Conservation (phyloP, 2,888 invertebrate genomes). For the Philonicus albiceps region DNA sequence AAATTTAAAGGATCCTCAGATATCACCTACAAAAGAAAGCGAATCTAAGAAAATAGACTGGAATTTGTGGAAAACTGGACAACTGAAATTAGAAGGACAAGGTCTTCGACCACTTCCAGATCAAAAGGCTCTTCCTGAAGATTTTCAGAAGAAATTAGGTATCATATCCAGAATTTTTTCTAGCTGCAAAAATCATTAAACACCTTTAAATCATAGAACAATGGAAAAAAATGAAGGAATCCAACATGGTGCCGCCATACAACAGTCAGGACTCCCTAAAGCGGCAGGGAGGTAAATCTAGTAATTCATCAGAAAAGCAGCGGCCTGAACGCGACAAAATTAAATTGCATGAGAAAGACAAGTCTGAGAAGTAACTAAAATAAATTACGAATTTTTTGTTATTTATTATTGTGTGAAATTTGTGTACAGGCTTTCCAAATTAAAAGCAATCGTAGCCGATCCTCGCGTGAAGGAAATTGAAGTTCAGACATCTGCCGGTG, state of each 20-base stretch:
- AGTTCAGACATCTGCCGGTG: constrained; percentile 82
- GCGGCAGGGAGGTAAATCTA: constrained; percentile 49
- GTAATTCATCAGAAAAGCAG: constrained; percentile 64
- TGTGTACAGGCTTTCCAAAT: constrained; percentile 58
- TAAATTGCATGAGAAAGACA: constrained; percentile 72
- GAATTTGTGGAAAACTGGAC: constrained; percentile 69
- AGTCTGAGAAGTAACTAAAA: constrained; percentile 62
- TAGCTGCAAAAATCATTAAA: neutral
- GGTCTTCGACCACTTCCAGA: constrained; percentile 66
- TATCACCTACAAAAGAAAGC: constrained; percentile 54
- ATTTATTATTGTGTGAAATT: neutral
- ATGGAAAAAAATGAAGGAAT: constrained; percentile 82
- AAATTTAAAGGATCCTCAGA: constrained; percentile 52
- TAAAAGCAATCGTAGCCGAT: constrained; percentile 67
- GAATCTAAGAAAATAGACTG: constrained; percentile 69
- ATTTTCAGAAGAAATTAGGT: constrained; percentile 83
- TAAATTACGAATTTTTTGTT: neutral
- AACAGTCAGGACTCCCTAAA: constrained; percentile 59
- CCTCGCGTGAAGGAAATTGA: constrained; percentile 74
- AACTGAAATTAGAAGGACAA: constrained; percentile 61
- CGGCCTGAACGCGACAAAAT: constrained; percentile 69
- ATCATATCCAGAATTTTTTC: neutral
- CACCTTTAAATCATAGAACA: constrained; percentile 66
- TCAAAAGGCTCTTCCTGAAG: constrained; percentile 76
- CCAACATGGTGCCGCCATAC: constrained; percentile 66